phyloP scores from a whole-genome alignment of 1,140 invertebrate genomes.

The Drosophila elegans region DNA sequence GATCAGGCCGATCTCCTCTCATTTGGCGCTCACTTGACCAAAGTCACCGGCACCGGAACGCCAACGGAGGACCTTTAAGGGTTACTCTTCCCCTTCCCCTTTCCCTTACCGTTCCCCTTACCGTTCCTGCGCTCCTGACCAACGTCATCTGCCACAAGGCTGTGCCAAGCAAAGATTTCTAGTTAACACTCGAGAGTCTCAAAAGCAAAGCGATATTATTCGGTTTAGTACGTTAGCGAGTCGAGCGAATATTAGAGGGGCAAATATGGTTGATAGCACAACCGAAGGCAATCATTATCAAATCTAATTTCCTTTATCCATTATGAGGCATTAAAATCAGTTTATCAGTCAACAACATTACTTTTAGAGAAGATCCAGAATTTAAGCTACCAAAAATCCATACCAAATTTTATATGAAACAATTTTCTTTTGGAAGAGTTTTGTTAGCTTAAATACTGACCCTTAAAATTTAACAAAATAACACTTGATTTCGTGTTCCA shows the following conservation, averaged over 20 bases:
- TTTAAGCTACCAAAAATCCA: no score
- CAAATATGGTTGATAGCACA: constrained; percentile 1
- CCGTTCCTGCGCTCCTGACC: background rate
- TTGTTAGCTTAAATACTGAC: no score
- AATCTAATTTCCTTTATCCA: background rate
- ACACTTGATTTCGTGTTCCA: background rate
- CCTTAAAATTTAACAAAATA: background rate
- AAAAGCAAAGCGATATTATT: constrained; percentile 48
- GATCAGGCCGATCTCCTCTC: constrained; percentile 84
- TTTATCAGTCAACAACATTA: background rate
- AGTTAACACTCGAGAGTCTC: constrained; percentile 39
- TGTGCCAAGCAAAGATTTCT: constrained; percentile 8
- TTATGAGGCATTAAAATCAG: background rate
- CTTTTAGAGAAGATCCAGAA: background rate
- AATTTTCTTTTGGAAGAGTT: no score
- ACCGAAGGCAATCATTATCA: background rate
- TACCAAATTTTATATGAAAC: no score
- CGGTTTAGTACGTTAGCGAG: constrained; percentile 15
- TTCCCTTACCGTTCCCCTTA: no score
- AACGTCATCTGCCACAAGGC: constrained; percentile 6
- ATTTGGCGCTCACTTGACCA: constrained; percentile 39
- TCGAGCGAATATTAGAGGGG: background rate
- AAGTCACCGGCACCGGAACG: constrained; percentile 23
- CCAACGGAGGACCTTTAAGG: constrained; percentile 44
- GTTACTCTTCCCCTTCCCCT: no score